These are phyloP conservation scores for Aleiodes leptofemur DNA, from an alignment of 2,888 invertebrate species.

Conservation along the genomic window DNA sequence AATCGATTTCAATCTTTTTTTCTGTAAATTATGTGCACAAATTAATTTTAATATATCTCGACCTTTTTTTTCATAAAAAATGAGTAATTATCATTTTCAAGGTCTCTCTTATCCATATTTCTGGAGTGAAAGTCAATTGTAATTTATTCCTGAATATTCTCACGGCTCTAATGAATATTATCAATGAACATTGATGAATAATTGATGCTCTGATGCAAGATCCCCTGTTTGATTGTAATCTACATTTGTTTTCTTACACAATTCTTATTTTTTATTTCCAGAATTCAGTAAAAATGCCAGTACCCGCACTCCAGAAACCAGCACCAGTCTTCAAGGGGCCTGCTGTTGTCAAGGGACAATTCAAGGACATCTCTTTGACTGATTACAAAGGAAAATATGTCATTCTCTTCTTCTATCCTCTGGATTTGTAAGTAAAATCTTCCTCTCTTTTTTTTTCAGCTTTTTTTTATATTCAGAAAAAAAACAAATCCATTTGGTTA, in stretches of 20 bases:
- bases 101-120: background rate
- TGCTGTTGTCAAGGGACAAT: slow-evolving; percentile 89
- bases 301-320: slow-evolving; percentile 82
- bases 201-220: slow-evolving; percentile 3
- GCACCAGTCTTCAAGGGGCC: slow-evolving; percentile 88
- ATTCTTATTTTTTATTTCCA: background rate
- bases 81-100: background rate
- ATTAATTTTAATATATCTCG: too few relatives aligned
- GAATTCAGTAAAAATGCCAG: slow-evolving; percentile 66
- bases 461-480: background rate
- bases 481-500: too few relatives aligned
- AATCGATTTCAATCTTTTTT: too few relatives aligned
- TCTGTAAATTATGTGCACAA: too few relatives aligned
- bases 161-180: slow-evolving; percentile 9
- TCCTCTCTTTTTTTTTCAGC: background rate
- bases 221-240: background rate
- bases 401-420: slow-evolving; percentile 93
- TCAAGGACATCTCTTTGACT: slow-evolving; percentile 85
- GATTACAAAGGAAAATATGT: slow-evolving; percentile 93
- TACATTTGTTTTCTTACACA: background rate
- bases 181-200: slow-evolving; percentile 8
- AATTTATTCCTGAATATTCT: background rate
- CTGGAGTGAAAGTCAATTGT: slow-evolving; percentile 12
- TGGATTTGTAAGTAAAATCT: slow-evolving; percentile 86
- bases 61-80: background rate